Evolutionary conservation across 92 coral and sea anemone genomes (phyloP).

Genomic region (Parazoanthus atlanticus): DNA sequence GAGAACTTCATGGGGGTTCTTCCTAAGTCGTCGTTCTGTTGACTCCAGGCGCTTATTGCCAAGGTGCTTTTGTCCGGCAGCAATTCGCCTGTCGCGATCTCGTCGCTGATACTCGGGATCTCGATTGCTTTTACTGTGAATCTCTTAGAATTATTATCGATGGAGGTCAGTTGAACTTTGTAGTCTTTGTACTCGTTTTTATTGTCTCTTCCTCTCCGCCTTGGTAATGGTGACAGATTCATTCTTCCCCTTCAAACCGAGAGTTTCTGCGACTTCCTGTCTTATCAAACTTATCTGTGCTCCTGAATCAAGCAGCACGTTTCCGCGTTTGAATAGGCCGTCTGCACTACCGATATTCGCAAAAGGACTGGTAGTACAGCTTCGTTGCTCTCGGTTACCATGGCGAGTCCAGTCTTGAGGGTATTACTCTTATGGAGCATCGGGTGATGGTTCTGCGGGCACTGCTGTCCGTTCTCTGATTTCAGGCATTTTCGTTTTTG

Average conservation of each 20-base stretch:
- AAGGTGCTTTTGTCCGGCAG: constrained; percentile 25
- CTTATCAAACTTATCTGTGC: constrained; percentile 58
- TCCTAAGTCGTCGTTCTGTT: not conserved
- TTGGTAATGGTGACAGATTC: constrained; percentile 56
- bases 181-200: constrained; percentile 50
- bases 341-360: constrained; percentile 47
- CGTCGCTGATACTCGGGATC: constrained; percentile 59
- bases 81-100: constrained; percentile 32
- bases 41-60: constrained; percentile 25
- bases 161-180: constrained; percentile 48
- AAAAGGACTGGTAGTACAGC: constrained; percentile 62
- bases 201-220: constrained; percentile 54
- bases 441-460: constrained; percentile 55
- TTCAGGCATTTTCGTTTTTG: constrained; percentile 24
- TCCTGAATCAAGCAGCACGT: constrained; percentile 60
- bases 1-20: not conserved
- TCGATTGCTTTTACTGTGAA: constrained; percentile 54
- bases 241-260: constrained; percentile 63
- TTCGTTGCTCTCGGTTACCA: constrained; percentile 40
- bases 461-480: constrained; percentile 54
- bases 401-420: constrained; percentile 49
- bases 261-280: constrained; percentile 60
- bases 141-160: constrained; percentile 36
- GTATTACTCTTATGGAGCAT: constrained; percentile 57
- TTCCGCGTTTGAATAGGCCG: constrained; percentile 47